Conservation (phyloP, 1,140 invertebrate genomes). For the Cydia strobilella region DNA sequence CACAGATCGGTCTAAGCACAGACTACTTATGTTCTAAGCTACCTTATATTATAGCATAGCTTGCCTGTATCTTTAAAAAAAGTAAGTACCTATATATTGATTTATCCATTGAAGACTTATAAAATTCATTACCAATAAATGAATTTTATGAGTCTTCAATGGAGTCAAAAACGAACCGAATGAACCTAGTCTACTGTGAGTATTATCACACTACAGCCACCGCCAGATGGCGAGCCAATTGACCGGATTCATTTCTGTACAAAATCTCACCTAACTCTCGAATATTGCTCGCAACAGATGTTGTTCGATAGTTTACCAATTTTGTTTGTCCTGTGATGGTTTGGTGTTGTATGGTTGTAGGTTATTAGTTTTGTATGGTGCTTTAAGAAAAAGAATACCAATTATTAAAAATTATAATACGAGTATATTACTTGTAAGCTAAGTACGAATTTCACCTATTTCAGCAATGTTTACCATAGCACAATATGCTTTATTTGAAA, state of each 20-base stretch:
- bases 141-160: too few relatives aligned
- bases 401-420: too few relatives aligned
- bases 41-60: too few relatives aligned
- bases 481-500: not conserved
- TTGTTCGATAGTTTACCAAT: conserved; percentile 37
- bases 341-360: too few relatives aligned
- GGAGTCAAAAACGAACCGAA: not conserved
- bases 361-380: not conserved
- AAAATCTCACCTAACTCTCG: conserved; percentile 55
- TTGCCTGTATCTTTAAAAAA: too few relatives aligned
- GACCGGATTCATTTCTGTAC: conserved; percentile 51
- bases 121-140: too few relatives aligned
- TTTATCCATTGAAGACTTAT: not conserved
- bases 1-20: too few relatives aligned
- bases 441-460: too few relatives aligned
- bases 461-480: not conserved
- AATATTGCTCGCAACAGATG: conserved; percentile 56
- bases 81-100: not conserved
- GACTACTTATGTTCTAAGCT: too few relatives aligned
- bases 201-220: conserved; percentile 12
- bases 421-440: too few relatives aligned
- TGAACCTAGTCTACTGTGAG: not conserved
- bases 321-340: conserved; percentile 18
- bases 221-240: conserved; percentile 63
- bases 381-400: too few relatives aligned